These are phyloP conservation scores for Tragulus kanchil DNA, from an alignment of 2,113 vertebrate species.

Conservation along the genomic window DNA sequence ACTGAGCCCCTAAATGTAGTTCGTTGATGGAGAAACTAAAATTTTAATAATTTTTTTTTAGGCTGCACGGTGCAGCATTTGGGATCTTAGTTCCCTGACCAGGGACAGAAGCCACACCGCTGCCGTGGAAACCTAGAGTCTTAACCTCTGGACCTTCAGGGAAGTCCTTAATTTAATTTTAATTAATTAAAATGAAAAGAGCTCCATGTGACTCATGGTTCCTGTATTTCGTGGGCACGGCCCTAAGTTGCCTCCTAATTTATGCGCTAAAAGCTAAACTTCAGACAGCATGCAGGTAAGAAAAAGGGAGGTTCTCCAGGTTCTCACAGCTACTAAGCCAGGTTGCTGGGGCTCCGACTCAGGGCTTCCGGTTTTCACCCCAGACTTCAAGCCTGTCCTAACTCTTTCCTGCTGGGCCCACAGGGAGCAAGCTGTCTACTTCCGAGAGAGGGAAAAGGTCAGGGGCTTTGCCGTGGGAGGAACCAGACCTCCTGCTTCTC, in stretches of 20 bases:
- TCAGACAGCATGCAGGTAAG: background rate
- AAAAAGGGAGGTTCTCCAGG: background rate
- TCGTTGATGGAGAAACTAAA: background rate
- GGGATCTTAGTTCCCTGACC: background rate
- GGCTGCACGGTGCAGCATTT: background rate
- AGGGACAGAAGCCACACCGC: background rate
- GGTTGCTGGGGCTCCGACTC: background rate
- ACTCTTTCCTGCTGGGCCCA: background rate
- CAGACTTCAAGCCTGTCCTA: background rate
- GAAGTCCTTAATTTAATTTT: background rate
- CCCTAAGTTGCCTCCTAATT: background rate
- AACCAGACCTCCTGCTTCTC: background rate
- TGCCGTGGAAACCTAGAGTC: background rate
- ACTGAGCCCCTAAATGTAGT: background rate
- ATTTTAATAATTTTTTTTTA: background rate
- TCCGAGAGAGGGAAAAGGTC: background rate
- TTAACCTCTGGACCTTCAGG: background rate
- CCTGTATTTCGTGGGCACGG: background rate
- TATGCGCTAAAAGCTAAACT: too few relatives aligned
- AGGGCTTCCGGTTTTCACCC: background rate
- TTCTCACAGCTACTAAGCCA: background rate
- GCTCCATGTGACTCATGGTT: fast-evolving
- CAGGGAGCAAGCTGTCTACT: background rate
- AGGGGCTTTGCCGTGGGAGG: background rate
- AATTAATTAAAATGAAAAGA: background rate